phyloP scores from a whole-genome alignment of 2,113 vertebrate species.

The Coptodon bakossiorum region DNA sequence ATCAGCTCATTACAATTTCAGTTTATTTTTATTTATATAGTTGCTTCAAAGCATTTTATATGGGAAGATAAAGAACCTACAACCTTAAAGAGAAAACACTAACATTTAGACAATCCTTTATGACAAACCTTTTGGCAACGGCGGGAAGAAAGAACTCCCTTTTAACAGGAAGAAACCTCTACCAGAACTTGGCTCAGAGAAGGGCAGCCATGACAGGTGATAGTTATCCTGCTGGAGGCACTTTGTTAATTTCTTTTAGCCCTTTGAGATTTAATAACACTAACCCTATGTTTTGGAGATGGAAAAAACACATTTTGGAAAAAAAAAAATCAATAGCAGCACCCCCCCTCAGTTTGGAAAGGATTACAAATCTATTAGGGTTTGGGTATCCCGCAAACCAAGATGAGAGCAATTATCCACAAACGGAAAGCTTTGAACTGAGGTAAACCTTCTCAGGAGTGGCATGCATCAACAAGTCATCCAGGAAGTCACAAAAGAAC shows the following conservation, averaged over 20 bases:
- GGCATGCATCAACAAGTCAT: neutral
- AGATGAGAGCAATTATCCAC: neutral
- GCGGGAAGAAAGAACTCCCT: neutral
- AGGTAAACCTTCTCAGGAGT: neutral
- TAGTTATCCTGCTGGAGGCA: neutral
- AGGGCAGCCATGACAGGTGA: neutral
- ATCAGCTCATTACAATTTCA: neutral
- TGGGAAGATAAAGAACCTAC: neutral
- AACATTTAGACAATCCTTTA: rapidly evolving
- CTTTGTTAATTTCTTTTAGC: neutral
- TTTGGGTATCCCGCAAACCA: neutral
- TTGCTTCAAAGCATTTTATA: neutral
- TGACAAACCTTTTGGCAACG: neutral
- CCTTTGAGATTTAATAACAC: neutral
- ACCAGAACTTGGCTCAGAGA: neutral
- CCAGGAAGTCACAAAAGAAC: neutral
- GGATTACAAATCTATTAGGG: neutral
- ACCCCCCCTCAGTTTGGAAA: neutral
- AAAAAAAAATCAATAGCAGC: neutral
- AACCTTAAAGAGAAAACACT: neutral
- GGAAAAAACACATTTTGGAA: neutral
- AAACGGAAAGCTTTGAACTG: neutral
- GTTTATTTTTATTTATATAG: neutral
- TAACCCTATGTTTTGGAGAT: neutral
- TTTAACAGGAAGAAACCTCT: neutral